These are phyloP conservation scores for Atethmia centrago DNA, from an alignment of 2,888 invertebrate species.

Conservation along the genomic window DNA sequence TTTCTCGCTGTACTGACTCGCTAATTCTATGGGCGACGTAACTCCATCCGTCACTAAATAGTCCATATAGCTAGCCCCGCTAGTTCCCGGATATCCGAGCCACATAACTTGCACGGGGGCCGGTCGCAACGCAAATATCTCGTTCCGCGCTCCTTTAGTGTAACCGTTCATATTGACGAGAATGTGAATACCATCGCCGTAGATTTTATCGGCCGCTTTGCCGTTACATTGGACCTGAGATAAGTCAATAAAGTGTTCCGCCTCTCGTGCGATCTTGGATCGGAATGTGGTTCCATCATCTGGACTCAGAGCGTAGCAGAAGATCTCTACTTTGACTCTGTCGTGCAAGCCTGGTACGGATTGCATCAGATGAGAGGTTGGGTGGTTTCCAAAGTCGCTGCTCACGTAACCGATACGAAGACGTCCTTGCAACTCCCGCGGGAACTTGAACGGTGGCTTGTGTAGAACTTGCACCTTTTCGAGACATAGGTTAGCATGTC, in stretches of 20 bases:
- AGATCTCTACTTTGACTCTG: conserved; percentile 96
- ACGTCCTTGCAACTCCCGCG: conserved; percentile 93
- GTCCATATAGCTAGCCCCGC: conserved; percentile 99
- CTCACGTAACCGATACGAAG: conserved; percentile 99
- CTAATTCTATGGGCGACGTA: conserved; percentile 97
- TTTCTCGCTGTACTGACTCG: conserved; percentile 98
- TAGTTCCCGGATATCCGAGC: conserved; percentile 99
- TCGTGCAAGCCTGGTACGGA: conserved; percentile 99
- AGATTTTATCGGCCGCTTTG: conserved; percentile 99
- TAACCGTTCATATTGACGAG: conserved; percentile 99
- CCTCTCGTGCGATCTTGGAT: conserved; percentile 97
- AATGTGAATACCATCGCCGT: conserved; percentile 98
- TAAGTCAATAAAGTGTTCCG: conserved; percentile 99
- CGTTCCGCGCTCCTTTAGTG: conserved; percentile 99
- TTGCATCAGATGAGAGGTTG: conserved; percentile 99
- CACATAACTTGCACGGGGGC: conserved; percentile 99
- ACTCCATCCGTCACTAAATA: conserved; percentile 99
- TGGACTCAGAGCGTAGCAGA: conserved; percentile 97
- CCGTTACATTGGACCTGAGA: conserved; percentile 98
- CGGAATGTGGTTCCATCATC: conserved; percentile 99
- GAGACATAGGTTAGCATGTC: conserved; percentile 99
- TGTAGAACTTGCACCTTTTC: conserved; percentile 99
- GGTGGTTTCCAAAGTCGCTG: conserved; percentile 99
- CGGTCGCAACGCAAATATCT: conserved; percentile 98
- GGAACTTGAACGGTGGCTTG: conserved; percentile 96